Evolutionary conservation across 2,888 invertebrate genomes (phyloP), one percentile per base, ranked within the genome.

Genomic region (Alitta virens): DNA sequence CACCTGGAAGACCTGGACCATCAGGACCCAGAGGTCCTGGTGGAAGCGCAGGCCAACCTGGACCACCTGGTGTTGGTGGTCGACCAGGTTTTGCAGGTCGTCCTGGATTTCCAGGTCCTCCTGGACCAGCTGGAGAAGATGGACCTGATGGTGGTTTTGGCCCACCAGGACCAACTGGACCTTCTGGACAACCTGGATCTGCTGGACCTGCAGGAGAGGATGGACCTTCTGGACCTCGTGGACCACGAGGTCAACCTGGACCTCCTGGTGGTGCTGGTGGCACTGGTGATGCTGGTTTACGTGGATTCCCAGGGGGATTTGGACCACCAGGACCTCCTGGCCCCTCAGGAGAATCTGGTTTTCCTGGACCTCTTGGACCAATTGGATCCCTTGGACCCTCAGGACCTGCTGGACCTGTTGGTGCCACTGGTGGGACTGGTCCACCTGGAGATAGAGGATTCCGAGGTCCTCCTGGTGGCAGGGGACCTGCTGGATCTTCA

Each of bases 201-300:
- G 27, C 53, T 60, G 63, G 65, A 42, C 21, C 24, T 3, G 7
- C 49, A 38, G 65, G 74, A 33, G 66, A 66, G 2, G 60, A 56
- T 2, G 76, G 76, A 55, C 24, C 24, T 7, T 3, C 27, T 25
- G 65, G 63, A 16, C 42, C 46, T 16, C n/a, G 16, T 26, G 60
- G 60, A 18, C 49, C 59, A 12, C 26, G n/a, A 42, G 42, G 54
- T 1, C 53, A 27, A 2, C 3, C 49, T 25, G 42, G 60, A 46
- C 42, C 38, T 42, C 42, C 56, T 0, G 65, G 66, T 16, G 25
- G 7, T 26, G 49, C 63, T 26, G 65, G 65, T 43, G 26, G 26
- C 16, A 3, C 52, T 18, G 52, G 52, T 7, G n/a, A 9, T 25
- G 21, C n/a, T 9, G 52, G 52, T 23, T 23, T 25, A 33, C 16